Evolutionary conservation across 2,888 invertebrate genomes (phyloP).

Genomic region (Orthosia gracilis): DNA sequence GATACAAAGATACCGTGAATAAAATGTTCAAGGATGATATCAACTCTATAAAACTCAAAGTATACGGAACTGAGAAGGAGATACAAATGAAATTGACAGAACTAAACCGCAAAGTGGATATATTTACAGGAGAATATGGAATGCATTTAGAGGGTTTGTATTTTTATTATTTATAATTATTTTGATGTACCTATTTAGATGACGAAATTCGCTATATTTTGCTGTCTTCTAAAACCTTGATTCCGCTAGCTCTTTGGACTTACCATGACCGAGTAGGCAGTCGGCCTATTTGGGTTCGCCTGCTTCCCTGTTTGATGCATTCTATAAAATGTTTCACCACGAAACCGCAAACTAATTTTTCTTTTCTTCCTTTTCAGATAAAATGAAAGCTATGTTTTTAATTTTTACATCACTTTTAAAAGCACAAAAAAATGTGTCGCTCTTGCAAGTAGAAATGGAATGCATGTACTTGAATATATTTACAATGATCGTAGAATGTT

Average conservation of each 20-base stretch:
- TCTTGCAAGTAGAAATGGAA: constrained; percentile 77
- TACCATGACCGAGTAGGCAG: background rate
- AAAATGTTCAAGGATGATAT: constrained; percentile 81
- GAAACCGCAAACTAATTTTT: background rate
- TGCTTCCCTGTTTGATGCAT: too few species aligned
- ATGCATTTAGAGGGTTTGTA: constrained; percentile 57
- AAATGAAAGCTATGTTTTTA: constrained; percentile 54
- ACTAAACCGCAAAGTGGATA: constrained; percentile 51
- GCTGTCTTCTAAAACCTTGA: background rate
- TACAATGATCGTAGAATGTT: constrained; percentile 75
- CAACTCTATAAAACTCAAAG: constrained; percentile 82
- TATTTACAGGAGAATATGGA: constrained; percentile 51
- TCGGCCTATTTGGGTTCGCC: background rate
- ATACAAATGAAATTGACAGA: constrained; percentile 69
- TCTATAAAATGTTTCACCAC: too few species aligned
- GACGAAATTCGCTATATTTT: background rate
- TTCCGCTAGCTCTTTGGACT: background rate
- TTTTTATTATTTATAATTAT: background rate
- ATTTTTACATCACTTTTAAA: constrained; percentile 53
- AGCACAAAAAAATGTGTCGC: constrained; percentile 68
- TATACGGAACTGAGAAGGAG: constrained; percentile 78
- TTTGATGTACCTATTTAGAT: background rate
- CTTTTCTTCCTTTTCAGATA: constrained; percentile 57
- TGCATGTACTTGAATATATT: constrained; percentile 75
- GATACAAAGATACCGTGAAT: constrained; percentile 90